Base-by-base conservation (phyloP, 1,140 invertebrate genomes). In the Hylaeus anthracinus region DNA sequence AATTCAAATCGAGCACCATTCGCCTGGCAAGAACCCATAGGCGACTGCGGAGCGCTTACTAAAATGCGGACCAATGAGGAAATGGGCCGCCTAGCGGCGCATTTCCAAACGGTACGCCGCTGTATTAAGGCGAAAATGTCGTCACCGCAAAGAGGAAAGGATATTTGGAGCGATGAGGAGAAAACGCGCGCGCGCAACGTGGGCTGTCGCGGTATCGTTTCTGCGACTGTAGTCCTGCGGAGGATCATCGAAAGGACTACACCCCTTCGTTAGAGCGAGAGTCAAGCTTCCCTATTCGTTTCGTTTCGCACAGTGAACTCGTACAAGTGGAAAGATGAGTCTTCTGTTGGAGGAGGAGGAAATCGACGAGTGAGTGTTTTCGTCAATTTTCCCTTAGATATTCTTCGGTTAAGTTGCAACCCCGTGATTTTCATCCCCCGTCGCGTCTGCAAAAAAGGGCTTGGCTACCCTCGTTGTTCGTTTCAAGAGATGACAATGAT, bases 291-390 rank as follows among this genome's bases (percentile, higher is more conserved):
- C 37, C 10, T 5, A 8, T 1, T 48, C 26, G 39, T 55, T 37
- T 5, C 43, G 48, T 26, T 15, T 37, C 3, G 53, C 55, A 65
- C n/a, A 56, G 64, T 65, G 66, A 67, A 60, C 37, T 1, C 9
- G 41, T 15, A 41, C 55, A 39, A 72, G 51, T 43, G 63, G 14
- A 55, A 85, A 75, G 48, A 91, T 91, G 90, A 91, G 86, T 81
- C 87, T 89, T 56, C 58, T 86, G 26, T 81, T 91, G 63, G 90
- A 91, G 66, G 90, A 91, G 55, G 90, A 91, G 74, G 90, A 91
- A 82, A 81, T 88, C 53, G 90, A 91, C 87, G 90, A 91, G 90
- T 91, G 78, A 91, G 90, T 90, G 69, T 14, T 64, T 64, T n/a
- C 63, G 45, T 67, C 51, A 51, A 51, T 37, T 67, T 5, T 26